Base-by-base conservation (phyloP, 2,113 vertebrate genomes). In the Cheilinus undulatus region DNA sequence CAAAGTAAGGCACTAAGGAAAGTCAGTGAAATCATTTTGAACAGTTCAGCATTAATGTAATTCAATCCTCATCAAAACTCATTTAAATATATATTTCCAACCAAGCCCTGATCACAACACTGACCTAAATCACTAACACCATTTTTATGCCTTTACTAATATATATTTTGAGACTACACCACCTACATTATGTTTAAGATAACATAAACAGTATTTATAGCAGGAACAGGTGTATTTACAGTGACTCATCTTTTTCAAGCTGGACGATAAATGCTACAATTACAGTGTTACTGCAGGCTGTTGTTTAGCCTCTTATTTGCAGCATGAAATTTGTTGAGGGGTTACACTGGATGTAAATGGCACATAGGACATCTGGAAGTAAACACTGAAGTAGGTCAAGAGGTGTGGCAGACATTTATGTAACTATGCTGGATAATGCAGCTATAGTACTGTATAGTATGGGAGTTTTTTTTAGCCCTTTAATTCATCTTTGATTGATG, bases 311-410 rank as follows among this genome's bases (percentile, higher is more conserved):
- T 51, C 20, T 36, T n/a, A 36, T 28, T 20, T 1, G 5, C 28
- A 30, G 27, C 8, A 5, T 50, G 19, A 50, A 40, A 42, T 49
- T 20, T 2, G 26, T 15, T 58, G 17, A 14, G 1, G 13, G 20
- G 8, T 22, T 1, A 15, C 20, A 73, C 30, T 9, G 20, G 20
- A 50, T 0, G 3, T n/a, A 1, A 53, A n/a, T 24, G 50, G 30
- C 26, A 59, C 36, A n/a, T 34, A 54, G 28, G 1, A 46, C 14
- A 74, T 49, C 60, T 46, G 66, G 28, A 54, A 14, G 3, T 38
- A 34, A 58, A 46, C 22, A 23, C 15, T 7, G 50, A 70, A 56
- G 45, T 7, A 64, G 9, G 0, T n/a, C 23, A 13, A 64, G 30
- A 48, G 22, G 23, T 46, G 49, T 42, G 43, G 56, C 22, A 20